Percentiles rank a stretch among this genome's conserved stretches.
These are phyloP conservation scores for Cyclophora punctaria DNA, from an alignment of 2,888 invertebrate genomes.

Conservation along the genomic window DNA sequence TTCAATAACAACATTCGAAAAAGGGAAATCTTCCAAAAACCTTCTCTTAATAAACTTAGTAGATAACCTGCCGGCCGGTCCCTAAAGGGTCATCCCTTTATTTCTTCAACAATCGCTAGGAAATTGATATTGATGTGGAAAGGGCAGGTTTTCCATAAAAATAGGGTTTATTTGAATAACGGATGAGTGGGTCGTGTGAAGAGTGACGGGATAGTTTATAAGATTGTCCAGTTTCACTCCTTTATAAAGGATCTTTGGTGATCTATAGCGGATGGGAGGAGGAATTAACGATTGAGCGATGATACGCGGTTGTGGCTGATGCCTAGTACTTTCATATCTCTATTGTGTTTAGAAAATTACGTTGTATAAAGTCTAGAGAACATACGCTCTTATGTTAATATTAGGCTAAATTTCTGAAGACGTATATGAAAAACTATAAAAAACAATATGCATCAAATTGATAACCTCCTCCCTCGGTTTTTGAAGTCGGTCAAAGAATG, in stretches of 20 bases:
- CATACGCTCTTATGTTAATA: no score
- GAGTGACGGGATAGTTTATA: conserved; percentile 63
- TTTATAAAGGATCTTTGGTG: conserved; percentile 16
- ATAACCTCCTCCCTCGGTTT: no score
- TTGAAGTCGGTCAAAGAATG: no score
- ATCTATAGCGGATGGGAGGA: conserved; percentile 36
- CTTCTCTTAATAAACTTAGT: conserved; percentile 64
- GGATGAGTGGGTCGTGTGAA: conserved; percentile 60
- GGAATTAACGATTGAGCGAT: no score
- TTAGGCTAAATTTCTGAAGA: no score
- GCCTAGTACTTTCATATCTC: no score
- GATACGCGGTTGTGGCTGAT: no score
- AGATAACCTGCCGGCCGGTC: conserved; percentile 58
- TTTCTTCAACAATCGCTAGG: conserved; percentile 73
- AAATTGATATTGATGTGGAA: conserved; percentile 76
- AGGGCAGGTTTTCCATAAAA: conserved; percentile 75
- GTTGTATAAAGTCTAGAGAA: no score
- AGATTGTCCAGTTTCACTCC: conserved; percentile 49
- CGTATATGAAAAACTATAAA: no score
- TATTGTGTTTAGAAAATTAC: no score
- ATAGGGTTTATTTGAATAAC: conserved; percentile 76
- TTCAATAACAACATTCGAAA: conserved; percentile 6
- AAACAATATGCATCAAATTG: no score
- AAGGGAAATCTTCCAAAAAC: conserved; percentile 29
- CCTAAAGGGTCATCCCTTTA: conserved; percentile 74